Percentiles rank a stretch among this genome's conserved stretches.
phyloP scores from a whole-genome alignment of 2,113 vertebrate species.

The Lethenteron camtschaticum region DNA sequence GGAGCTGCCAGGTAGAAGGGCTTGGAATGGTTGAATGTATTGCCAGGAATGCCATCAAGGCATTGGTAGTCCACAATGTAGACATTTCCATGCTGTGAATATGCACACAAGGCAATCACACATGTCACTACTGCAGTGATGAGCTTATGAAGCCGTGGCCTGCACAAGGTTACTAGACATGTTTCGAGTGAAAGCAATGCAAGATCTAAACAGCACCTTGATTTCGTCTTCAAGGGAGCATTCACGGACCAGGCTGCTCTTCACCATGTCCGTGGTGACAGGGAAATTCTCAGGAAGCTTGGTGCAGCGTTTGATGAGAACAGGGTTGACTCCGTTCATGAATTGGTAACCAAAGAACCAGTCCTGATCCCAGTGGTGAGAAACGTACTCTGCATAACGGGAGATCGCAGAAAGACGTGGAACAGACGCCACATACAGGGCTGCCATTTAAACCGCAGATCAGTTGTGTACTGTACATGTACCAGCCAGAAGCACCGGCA shows the following conservation, averaged over 20 bases:
- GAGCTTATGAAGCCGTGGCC: no score
- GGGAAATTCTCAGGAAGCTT: slow-evolving; percentile 63
- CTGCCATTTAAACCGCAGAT: no score
- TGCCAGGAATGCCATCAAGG: slow-evolving; percentile 49
- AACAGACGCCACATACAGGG: no score
- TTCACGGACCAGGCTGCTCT: slow-evolving; percentile 56
- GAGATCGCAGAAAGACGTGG: no score
- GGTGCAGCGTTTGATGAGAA: slow-evolving; percentile 48
- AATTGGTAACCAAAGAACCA: slow-evolving; percentile 98
- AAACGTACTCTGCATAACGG: slow-evolving; percentile 49
- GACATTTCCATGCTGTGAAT: slow-evolving; percentile 52
- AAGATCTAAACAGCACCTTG: slow-evolving; percentile 25
- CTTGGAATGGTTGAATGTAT: slow-evolving; percentile 65
- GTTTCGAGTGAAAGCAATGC: neutral
- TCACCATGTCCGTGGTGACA: slow-evolving; percentile 61
- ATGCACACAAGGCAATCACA: no score
- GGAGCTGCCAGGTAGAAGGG: slow-evolving; percentile 67
- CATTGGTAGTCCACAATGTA: slow-evolving; percentile 65
- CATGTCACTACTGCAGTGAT: no score
- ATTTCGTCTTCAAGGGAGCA: slow-evolving; percentile 62
- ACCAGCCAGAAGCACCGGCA: no score
- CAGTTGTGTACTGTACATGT: no score
- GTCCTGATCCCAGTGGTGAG: slow-evolving; percentile 88
- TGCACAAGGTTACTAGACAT: no score
- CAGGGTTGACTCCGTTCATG: slow-evolving; percentile 83